Percentiles rank a stretch among this genome's conserved stretches.
phyloP scores from a whole-genome alignment of 1,140 invertebrate species.

The Diabrotica virgifera region DNA sequence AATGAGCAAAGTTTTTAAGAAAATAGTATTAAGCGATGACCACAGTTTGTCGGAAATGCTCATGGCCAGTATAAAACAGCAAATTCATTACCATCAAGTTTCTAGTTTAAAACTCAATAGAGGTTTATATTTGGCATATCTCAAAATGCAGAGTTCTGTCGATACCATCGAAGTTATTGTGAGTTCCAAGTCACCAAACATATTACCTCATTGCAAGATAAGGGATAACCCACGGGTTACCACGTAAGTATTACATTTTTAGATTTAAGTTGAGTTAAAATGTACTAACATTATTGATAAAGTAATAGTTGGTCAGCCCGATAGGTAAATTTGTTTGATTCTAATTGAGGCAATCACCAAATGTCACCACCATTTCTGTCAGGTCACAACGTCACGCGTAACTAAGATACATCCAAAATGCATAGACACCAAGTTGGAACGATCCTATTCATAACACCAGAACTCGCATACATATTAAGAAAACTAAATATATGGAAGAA shows the following conservation, averaged over 20 bases:
- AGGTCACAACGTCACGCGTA: too few relatives aligned
- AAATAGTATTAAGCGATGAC: slow-evolving; percentile 60
- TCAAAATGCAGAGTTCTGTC: slow-evolving; percentile 93
- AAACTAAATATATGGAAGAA: too few relatives aligned
- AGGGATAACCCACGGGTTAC: slow-evolving; percentile 94
- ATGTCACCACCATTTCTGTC: too few relatives aligned
- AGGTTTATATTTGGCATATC: slow-evolving; percentile 91
- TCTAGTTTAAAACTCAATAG: slow-evolving; percentile 75
- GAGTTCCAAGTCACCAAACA: slow-evolving; percentile 84
- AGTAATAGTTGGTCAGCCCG: too few relatives aligned
- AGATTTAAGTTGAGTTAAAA: too few relatives aligned
- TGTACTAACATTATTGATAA: too few relatives aligned
- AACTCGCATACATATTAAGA: too few relatives aligned
- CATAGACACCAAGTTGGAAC: too few relatives aligned
- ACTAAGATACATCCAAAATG: too few relatives aligned
- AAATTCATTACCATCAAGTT: slow-evolving; percentile 88
- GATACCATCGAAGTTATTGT: slow-evolving; percentile 93
- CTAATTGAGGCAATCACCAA: too few relatives aligned
- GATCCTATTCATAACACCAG: too few relatives aligned
- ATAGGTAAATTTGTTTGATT: too few relatives aligned
- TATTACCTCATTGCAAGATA: slow-evolving; percentile 88
- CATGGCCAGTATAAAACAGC: slow-evolving; percentile 82
- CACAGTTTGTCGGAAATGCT: slow-evolving; percentile 77
- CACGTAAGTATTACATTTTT: slow-evolving; percentile 62
- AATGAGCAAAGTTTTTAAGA: slow-evolving; percentile 66